Conservation (phyloP, 2,888 invertebrate genomes). For the Stegana nigrithorax region DNA sequence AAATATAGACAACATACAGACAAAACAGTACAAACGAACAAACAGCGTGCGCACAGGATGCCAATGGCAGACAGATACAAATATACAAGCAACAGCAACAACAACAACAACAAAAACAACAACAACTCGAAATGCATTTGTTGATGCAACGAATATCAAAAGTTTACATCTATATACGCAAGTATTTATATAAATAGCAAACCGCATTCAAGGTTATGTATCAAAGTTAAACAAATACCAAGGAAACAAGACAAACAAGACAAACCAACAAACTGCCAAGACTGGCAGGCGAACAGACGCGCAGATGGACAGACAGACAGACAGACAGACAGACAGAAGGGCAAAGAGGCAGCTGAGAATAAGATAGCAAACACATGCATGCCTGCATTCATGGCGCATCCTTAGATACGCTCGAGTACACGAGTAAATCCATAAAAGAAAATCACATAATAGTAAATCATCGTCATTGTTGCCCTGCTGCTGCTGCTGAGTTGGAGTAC, state of each 20-base stretch:
- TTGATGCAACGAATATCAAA: constrained; percentile 4
- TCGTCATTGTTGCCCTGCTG: constrained; percentile 53
- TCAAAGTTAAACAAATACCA: constrained; percentile 56
- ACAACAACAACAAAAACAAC: constrained; percentile 1
- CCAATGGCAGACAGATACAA: constrained; percentile 43
- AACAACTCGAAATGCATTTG: constrained; percentile 2
- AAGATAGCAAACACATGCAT: constrained; percentile 28
- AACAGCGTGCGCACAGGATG: background rate
- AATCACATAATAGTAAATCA: constrained; percentile 64
- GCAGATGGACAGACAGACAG: background rate
- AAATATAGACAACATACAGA: constrained; percentile 15
- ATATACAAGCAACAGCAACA: constrained; percentile 40
- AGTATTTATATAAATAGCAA: constrained; percentile 42
- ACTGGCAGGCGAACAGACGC: background rate
- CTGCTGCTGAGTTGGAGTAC: background rate
- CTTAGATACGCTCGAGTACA: constrained; percentile 55
- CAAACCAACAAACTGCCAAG: constrained; percentile 12
- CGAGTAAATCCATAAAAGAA: constrained; percentile 55
- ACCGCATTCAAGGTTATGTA: constrained; percentile 62
- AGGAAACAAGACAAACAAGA: constrained; percentile 19
- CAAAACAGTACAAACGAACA: background rate
- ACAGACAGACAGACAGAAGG: constrained; percentile 20
- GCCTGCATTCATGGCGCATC: constrained; percentile 26
- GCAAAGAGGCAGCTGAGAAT: constrained; percentile 24
- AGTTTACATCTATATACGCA: constrained; percentile 27